These are phyloP conservation scores for Pseudoatta argentina DNA, from an alignment of 1,140 invertebrate genomes.

Conservation along the genomic window DNA sequence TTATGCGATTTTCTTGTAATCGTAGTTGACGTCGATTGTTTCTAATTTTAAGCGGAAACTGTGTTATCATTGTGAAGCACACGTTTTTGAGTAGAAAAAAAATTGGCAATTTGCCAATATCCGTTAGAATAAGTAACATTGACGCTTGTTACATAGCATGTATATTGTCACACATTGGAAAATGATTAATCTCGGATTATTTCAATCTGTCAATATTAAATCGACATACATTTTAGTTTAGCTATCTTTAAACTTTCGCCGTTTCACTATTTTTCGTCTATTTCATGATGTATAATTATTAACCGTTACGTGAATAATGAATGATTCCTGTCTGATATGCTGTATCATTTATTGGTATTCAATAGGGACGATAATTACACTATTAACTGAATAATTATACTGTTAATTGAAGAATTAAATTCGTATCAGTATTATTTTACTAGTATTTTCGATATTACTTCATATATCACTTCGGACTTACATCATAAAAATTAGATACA, in stretches of 20 bases:
- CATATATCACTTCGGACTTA: not conserved
- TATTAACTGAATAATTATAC: not conserved
- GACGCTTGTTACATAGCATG: not conserved
- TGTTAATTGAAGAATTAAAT: not conserved
- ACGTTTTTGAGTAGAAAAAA: not conserved
- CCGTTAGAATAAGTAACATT: not conserved
- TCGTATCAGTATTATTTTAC: not conserved
- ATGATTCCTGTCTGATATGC: not conserved
- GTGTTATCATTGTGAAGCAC: not conserved
- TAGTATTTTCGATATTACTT: not conserved
- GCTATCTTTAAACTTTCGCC: not conserved
- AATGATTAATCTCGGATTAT: not conserved
- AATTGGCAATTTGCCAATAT: conserved; percentile 5
- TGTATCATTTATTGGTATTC: not conserved
- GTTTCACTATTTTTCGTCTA: not conserved
- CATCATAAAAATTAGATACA: no score
- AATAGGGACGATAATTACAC: not conserved
- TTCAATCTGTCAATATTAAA: not conserved
- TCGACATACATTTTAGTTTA: not conserved
- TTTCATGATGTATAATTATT: not conserved
- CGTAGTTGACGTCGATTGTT: not conserved
- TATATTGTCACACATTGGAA: not conserved
- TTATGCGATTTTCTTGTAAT: not conserved
- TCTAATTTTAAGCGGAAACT: conserved; percentile 2
- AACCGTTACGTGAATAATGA: not conserved